Conservation (phyloP, 1,140 invertebrate species). For the Whitmania pigra region DNA sequence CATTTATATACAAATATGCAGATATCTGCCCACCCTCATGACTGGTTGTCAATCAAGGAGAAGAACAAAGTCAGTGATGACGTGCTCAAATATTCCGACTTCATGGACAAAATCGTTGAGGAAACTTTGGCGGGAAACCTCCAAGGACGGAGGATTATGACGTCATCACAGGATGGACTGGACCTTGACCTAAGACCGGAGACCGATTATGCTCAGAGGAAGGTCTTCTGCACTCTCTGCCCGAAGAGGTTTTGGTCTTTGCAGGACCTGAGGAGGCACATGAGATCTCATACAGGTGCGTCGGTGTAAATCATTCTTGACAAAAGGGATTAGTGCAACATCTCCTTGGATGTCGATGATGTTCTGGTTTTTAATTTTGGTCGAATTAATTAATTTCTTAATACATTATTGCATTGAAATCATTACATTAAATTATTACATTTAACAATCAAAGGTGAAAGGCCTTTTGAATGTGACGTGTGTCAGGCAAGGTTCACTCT, state of each 20-base stretch:
- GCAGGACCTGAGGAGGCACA: constrained; percentile 77
- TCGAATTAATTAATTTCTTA: not conserved
- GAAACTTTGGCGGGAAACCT: constrained; percentile 32
- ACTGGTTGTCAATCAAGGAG: constrained; percentile 38
- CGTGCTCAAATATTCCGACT: constrained; percentile 30
- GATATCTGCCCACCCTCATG: constrained; percentile 46
- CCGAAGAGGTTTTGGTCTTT: constrained; percentile 82
- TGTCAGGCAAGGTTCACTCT: constrained; percentile 70
- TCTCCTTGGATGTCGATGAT: too few relatives aligned
- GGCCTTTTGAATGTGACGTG: constrained; percentile 38
- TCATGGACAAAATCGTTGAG: constrained; percentile 35
- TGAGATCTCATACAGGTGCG: constrained; percentile 52
- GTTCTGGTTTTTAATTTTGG: too few relatives aligned
- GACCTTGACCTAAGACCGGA: constrained; percentile 47
- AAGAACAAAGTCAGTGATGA: constrained; percentile 34
- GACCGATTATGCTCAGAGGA: constrained; percentile 71
- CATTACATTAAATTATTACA: constrained; percentile 1
- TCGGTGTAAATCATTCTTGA: too few relatives aligned
- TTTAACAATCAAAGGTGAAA: constrained; percentile 31
- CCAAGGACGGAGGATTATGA: constrained; percentile 43
- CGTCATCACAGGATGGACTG: constrained; percentile 44
- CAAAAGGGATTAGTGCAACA: too few relatives aligned
- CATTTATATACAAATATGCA: too few relatives aligned
- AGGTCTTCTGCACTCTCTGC: constrained; percentile 79
- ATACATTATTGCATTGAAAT: not conserved